These are phyloP conservation scores for Gryon sp. DNA, from an alignment of 1,140 invertebrate genomes.

Conservation along the genomic window DNA sequence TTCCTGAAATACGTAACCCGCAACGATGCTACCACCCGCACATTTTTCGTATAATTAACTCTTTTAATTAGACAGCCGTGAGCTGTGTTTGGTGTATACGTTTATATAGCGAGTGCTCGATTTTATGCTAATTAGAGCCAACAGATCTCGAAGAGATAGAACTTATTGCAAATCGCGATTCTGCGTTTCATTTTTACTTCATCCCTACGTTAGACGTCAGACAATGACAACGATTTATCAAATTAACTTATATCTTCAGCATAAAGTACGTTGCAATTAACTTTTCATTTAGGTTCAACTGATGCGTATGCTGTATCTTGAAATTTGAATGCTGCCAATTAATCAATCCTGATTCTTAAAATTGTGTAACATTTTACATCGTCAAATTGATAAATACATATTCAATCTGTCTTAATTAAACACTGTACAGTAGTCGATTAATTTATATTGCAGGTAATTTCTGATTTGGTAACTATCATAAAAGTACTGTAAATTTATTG, in stretches of 20 bases:
- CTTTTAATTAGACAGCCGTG: constrained; percentile 58
- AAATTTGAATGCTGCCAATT: no score
- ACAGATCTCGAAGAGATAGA: constrained; percentile 39
- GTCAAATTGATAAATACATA: no score
- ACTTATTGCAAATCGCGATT: constrained; percentile 22
- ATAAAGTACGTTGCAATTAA: constrained; percentile 11
- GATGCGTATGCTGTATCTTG: no score
- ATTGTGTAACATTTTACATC: no score
- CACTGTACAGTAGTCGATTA: no score
- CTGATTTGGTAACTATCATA: no score
- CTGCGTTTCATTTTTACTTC: constrained; percentile 37
- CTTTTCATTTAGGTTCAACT: neutral
- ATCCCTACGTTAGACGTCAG: constrained; percentile 4
- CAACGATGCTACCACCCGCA: constrained; percentile 13
- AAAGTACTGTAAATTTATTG: no score
- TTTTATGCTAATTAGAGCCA: constrained; percentile 58
- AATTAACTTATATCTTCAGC: constrained; percentile 6
- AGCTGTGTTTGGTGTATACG: constrained; percentile 46
- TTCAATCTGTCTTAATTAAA: no score
- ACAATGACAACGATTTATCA: constrained; percentile 50
- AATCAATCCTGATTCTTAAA: no score
- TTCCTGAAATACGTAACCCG: constrained; percentile 31
- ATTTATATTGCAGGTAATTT: no score
- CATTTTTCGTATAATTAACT: constrained; percentile 57
- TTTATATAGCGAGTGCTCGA: constrained; percentile 53